phyloP scores from a whole-genome alignment of 2,888 invertebrate genomes.

The Trachelus tabidus region DNA sequence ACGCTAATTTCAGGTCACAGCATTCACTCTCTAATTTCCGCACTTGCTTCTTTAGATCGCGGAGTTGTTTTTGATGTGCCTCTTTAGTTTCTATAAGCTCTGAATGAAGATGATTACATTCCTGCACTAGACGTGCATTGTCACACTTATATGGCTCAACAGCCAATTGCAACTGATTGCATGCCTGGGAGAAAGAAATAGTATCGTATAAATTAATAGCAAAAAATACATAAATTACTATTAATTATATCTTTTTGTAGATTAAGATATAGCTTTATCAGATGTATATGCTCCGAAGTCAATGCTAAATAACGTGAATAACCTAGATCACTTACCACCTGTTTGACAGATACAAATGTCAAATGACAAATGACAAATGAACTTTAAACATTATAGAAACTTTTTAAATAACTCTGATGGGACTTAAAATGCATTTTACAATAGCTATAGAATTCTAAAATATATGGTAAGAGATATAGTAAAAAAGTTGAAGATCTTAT shows the following conservation, averaged over 20 bases:
- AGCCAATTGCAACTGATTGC: constrained; percentile 75
- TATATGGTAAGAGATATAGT: constrained; percentile 13
- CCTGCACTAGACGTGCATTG: constrained; percentile 79
- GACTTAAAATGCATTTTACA: neutral
- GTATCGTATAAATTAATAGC: neutral
- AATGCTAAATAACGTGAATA: neutral
- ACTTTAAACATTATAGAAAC: neutral
- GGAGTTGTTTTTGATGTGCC: constrained; percentile 70
- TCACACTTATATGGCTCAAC: constrained; percentile 85
- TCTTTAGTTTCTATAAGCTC: constrained; percentile 76
- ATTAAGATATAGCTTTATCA: neutral
- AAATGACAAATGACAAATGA: constrained; percentile 1
- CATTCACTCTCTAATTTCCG: constrained; percentile 70
- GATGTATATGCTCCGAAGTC: neutral
- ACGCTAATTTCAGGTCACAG: constrained; percentile 72
- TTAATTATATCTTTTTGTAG: neutral
- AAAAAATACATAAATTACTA: neutral
- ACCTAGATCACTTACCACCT: constrained; percentile 5
- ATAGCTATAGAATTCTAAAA: neutral
- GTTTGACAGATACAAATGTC: neutral
- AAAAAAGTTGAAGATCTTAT: constrained; percentile 25
- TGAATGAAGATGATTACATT: constrained; percentile 79
- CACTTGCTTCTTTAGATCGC: constrained; percentile 69
- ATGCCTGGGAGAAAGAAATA: constrained; percentile 68
- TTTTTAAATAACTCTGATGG: neutral